Conservation (phyloP, 1,140 invertebrate species). For the Atta cephalotes region DNA sequence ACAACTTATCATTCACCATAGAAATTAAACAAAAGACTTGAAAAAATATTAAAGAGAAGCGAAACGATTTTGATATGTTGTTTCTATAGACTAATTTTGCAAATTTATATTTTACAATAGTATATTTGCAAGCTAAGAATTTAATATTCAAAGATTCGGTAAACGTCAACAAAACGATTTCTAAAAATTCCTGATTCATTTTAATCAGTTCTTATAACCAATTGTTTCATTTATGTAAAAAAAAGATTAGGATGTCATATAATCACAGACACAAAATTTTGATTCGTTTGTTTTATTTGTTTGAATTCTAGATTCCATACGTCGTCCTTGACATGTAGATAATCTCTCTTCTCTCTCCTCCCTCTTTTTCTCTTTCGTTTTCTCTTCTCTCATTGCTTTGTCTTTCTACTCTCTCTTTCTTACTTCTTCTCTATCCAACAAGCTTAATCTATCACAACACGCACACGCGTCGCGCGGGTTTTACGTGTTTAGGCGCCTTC, state of each 20-base stretch:
- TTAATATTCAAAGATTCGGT: not conserved
- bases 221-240: not conserved
- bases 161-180: not conserved
- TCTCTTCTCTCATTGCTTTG: not conserved
- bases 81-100: not conserved
- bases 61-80: not conserved
- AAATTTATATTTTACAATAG: not conserved
- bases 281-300: not conserved
- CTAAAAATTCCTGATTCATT: not conserved
- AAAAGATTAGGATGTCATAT: not conserved
- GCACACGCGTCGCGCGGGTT: conserved; percentile 10
- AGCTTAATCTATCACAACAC: conserved; percentile 28
- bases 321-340: conserved; percentile 3
- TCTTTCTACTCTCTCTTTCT: not conserved
- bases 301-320: not conserved
- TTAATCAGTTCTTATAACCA: not conserved
- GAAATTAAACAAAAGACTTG: conserved; percentile 1
- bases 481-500: conserved; percentile 10
- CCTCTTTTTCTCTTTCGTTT: not conserved
- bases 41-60: not conserved
- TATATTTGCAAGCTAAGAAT: not conserved
- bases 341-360: conserved; percentile 2
- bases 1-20: not conserved
- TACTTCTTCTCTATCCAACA: not conserved
- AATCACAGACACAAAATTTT: conserved; percentile 3